A percentile compares a stretch with the other conserved stretches of the same genome.
These are phyloP conservation scores for Nasonia vitripennis DNA, from an alignment of 1,140 invertebrate species.

Conservation along the genomic window DNA sequence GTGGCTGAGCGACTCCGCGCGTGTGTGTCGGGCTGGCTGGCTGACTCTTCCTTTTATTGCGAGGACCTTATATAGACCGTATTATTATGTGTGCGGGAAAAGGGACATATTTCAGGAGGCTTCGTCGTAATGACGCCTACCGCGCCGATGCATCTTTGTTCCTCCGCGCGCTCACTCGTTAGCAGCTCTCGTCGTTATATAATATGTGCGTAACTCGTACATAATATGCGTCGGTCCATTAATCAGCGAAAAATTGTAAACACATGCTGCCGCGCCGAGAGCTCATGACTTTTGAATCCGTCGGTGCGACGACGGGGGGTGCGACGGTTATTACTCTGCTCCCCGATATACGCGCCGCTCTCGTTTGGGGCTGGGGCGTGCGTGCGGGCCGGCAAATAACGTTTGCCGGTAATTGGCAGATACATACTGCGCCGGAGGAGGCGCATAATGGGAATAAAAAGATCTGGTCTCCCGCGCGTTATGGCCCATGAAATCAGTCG, in stretches of 20 bases:
- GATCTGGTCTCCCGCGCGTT: background rate
- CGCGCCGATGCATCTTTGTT: background rate
- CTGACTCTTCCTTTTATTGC: background rate
- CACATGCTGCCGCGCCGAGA: background rate
- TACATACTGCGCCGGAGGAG: background rate
- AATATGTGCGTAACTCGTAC: too few relatives aligned
- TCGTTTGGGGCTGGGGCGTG: background rate
- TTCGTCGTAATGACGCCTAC: too few relatives aligned
- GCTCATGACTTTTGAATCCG: constrained; percentile 5
- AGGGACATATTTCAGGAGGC: background rate
- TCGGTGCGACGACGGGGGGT: background rate
- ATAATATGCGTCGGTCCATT: background rate
- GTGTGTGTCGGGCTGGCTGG: too few relatives aligned
- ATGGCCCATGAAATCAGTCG: background rate
- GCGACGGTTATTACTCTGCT: background rate
- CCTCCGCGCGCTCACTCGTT: background rate
- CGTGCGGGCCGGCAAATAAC: constrained; percentile 7
- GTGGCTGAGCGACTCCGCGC: background rate
- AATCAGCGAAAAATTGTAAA: background rate
- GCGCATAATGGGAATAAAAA: constrained; percentile 19
- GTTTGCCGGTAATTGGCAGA: constrained; percentile 35
- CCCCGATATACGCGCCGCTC: background rate
- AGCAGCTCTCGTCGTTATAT: background rate
- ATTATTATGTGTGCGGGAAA: background rate
- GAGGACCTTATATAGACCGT: background rate